These are phyloP conservation scores for Lynx canadensis DNA, from an alignment of 2,113 vertebrate genomes.

Conservation along the genomic window DNA sequence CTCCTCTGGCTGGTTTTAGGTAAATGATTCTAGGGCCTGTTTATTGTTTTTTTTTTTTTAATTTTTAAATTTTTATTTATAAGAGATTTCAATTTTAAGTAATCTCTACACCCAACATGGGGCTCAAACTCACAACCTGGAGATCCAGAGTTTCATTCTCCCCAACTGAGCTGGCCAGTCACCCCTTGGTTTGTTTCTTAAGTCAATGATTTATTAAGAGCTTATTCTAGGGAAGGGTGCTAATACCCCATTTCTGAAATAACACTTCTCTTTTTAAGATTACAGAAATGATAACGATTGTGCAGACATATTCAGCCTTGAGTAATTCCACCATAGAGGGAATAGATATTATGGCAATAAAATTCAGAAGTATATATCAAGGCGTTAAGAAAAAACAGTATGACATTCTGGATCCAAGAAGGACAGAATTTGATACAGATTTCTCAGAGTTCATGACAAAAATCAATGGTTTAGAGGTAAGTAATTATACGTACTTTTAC, in stretches of 20 bases:
- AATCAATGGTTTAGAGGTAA: slow-evolving; percentile 88
- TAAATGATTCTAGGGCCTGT: background rate
- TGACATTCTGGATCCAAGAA: slow-evolving; percentile 88
- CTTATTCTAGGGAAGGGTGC: background rate
- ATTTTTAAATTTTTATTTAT: background rate
- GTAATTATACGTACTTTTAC: background rate
- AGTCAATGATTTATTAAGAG: background rate
- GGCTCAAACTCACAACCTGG: background rate
- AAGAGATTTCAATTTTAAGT: background rate
- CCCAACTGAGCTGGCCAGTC: background rate
- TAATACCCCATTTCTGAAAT: background rate
- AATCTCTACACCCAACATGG: background rate
- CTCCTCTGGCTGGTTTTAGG: background rate
- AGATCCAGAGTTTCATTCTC: background rate
- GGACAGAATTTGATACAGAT: slow-evolving; percentile 89
- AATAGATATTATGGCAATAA: slow-evolving; percentile 87
- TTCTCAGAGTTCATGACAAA: slow-evolving; percentile 88
- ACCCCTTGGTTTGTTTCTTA: background rate
- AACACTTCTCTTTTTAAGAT: slow-evolving; percentile 83
- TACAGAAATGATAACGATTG: slow-evolving; percentile 86
- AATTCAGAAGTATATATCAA: slow-evolving; percentile 87
- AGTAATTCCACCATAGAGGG: slow-evolving; percentile 89
- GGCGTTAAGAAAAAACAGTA: slow-evolving; percentile 88
- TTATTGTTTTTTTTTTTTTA: background rate
- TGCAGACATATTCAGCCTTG: slow-evolving; percentile 86